These are phyloP conservation scores for Chunga burmeisteri DNA, from an alignment of 2,113 vertebrate species.

Conservation along the genomic window DNA sequence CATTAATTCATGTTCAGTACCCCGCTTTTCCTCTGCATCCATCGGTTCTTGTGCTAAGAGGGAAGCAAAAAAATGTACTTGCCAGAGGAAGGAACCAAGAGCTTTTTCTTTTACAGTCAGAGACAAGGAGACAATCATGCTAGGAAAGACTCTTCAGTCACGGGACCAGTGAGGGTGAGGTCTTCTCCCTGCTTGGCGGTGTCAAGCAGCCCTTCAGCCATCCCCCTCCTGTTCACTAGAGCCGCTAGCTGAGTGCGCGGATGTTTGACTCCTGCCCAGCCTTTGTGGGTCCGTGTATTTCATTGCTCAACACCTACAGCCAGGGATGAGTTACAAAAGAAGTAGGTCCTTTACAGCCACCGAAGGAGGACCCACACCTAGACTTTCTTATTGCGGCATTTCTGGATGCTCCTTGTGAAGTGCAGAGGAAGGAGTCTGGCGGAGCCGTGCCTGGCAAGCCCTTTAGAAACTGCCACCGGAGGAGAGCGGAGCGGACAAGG, in stretches of 20 bases:
- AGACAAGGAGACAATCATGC: neutral
- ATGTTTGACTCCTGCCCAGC: neutral
- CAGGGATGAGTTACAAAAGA: neutral
- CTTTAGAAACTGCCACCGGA: neutral
- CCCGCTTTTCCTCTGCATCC: neutral
- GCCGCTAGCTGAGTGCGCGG: no score
- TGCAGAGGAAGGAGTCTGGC: neutral
- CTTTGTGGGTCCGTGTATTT: neutral
- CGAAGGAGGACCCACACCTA: neutral
- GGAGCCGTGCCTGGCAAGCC: neutral
- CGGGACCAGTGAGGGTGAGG: neutral
- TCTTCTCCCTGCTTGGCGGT: neutral
- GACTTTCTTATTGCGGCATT: neutral
- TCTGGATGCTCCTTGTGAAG: neutral
- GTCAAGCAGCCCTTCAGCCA: neutral
- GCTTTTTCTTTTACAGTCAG: neutral
- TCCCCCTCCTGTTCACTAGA: neutral
- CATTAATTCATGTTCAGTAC: neutral
- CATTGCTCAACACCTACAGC: neutral
- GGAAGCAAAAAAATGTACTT: neutral
- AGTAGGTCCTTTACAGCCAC: neutral
- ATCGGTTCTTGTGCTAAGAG: neutral
- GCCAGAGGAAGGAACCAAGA: neutral
- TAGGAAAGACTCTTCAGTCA: neutral
- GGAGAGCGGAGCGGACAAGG: accelerated